phyloP scores from a whole-genome alignment of 1,140 invertebrate species.

The Anastrepha ludens region DNA sequence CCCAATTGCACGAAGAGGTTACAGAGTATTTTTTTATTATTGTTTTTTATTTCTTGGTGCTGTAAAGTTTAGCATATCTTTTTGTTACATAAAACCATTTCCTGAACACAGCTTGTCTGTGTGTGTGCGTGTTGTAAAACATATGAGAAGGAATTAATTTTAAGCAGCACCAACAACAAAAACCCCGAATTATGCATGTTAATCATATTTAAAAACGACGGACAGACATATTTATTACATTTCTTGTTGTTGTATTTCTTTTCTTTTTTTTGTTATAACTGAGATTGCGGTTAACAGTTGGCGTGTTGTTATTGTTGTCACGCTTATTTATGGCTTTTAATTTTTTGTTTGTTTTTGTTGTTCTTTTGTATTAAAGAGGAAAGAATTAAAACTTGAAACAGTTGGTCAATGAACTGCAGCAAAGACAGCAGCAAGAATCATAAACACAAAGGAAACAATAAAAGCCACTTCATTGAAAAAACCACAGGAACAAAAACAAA shows the following conservation, averaged over 20 bases:
- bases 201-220: conserved; percentile 12
- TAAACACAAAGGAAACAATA: background rate
- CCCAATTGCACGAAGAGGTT: too few relatives aligned
- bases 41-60: too few relatives aligned
- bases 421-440: background rate
- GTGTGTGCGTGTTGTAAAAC: too few relatives aligned
- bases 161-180: background rate
- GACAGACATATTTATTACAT: background rate
- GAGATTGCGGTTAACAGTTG: background rate
- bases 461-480: conserved; percentile 8
- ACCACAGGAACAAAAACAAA: background rate
- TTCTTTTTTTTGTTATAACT: background rate
- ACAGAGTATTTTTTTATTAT: too few relatives aligned
- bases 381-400: conserved; percentile 20
- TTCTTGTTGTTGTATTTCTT: background rate
- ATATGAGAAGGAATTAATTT: background rate
- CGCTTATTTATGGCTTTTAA: conserved; percentile 32
- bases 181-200: background rate
- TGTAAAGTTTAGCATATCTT: too few relatives aligned
- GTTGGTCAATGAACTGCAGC: conserved; percentile 35
- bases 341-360: background rate
- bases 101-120: too few relatives aligned
- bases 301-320: background rate
- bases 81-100: too few relatives aligned
- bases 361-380: background rate